Percentiles rank a stretch among this genome's conserved stretches.
Evolutionary conservation across 37 sponge, comb jelly and placozoan genomes (phyloP).

Genomic region (Dysidea cf. avara): DNA sequence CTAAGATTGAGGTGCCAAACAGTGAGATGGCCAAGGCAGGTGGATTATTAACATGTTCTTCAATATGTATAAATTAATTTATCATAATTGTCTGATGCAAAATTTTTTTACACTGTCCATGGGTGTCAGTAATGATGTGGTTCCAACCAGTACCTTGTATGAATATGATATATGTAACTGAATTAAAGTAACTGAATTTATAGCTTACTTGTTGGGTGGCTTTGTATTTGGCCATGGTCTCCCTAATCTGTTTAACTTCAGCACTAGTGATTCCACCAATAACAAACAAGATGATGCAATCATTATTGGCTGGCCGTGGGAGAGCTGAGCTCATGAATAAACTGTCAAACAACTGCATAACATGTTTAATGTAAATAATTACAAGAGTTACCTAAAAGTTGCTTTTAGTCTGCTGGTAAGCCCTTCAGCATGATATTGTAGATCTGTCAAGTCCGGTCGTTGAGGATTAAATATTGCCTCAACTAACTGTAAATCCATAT

Average conservation of each 20-base stretch:
- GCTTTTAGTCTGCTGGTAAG: slow-evolving; percentile 41
- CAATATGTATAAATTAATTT: slow-evolving; percentile 56
- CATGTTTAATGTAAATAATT: not conserved
- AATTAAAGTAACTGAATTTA: not conserved
- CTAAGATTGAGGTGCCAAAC: slow-evolving; percentile 40
- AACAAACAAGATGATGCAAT: slow-evolving; percentile 51
- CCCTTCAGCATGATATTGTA: slow-evolving; percentile 59
- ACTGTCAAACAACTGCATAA: slow-evolving; percentile 23
- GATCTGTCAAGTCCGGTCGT: slow-evolving; percentile 47
- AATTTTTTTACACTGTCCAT: slow-evolving; percentile 4
- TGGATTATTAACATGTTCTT: slow-evolving; percentile 74
- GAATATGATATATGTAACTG: not conserved
- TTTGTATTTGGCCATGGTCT: slow-evolving; percentile 13
- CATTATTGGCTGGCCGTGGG: slow-evolving; percentile 57
- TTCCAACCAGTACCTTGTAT: slow-evolving; percentile 39
- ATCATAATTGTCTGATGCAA: too few species aligned
- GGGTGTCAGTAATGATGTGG: slow-evolving; percentile 35
- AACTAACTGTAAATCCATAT: slow-evolving; percentile 15
- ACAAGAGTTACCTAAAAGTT: slow-evolving; percentile 44
- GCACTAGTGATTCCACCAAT: slow-evolving; percentile 61
- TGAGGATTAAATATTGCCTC: slow-evolving; percentile 50
- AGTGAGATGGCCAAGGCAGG: slow-evolving; percentile 72
- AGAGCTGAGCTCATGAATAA: slow-evolving; percentile 67
- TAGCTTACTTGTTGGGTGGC: slow-evolving; percentile 32
- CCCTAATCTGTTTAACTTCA: slow-evolving; percentile 41